Base-by-base conservation (phyloP, 2,888 invertebrate species). In the Latrodectus hesperus region DNA sequence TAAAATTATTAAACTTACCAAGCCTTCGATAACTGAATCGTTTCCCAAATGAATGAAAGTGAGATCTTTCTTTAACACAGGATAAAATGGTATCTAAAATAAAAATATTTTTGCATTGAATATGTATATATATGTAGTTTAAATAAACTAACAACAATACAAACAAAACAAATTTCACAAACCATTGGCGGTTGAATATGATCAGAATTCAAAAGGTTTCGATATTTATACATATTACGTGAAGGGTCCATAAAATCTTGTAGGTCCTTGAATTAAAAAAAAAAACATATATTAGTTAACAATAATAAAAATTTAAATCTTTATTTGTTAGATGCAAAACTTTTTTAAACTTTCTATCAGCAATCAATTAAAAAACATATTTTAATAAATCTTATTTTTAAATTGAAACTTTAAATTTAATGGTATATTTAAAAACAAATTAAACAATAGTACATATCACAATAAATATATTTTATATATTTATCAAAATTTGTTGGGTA, bases 1-100 rank as follows among this genome's bases (percentile, higher is more conserved):
- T 55, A 55, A 55, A 74, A 52, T 74, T 55, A 74, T 16, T 12
- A 77, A 51, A 89, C 76, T 86, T 78, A 90, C 96, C 92, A 98
- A 94, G 80, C 95, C 95, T 92, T 98, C 97, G 9, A 97, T 96
- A 91, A 95, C 94, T 0, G 97, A 96, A 92, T 98, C 97, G 93
- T 99, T 99, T 60, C 99, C 99, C 90, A 99, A 94, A 93, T 99
- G 97, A 90, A 99, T 99, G 92, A 99, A 99, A 12, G 99, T 99
- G 90, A 99, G 94, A 93, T 99, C 99, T 93, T 93, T 92, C 71
- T 93, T 93, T 87, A 94, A 93, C 17, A 94, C 92, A 10, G 94
- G 94, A 90, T 94, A 94, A 90, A 94, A 94, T 74, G 94, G 94
- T 89, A 94, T 93, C 93, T 93, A 91, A n/a, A 91, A 91, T 88